A percentile compares a stretch with the other conserved stretches of the same genome.
Evolutionary conservation across 1,140 invertebrate species (phyloP).

Genomic region (Drosophila simulans): DNA sequence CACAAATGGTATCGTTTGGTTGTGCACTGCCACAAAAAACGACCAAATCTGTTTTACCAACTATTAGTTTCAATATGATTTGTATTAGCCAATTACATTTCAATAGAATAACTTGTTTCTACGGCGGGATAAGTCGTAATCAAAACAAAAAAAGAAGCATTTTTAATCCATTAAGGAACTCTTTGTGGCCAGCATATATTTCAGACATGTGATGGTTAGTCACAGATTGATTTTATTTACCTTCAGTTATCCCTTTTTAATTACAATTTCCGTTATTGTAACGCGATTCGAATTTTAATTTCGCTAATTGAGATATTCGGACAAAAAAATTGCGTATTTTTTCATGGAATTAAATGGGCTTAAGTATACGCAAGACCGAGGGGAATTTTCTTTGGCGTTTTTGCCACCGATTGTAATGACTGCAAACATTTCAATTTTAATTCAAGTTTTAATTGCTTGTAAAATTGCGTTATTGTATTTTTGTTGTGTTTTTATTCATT

Average conservation of each 20-base stretch:
- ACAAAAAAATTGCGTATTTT: neutral
- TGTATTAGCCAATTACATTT: neutral
- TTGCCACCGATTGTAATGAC: slow-evolving; percentile 13
- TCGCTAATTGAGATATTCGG: neutral
- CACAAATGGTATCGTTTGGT: slow-evolving; percentile 26
- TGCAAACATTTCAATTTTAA: slow-evolving; percentile 66
- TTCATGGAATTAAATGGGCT: neutral
- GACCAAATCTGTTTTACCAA: too few species aligned
- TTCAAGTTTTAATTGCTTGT: slow-evolving; percentile 79
- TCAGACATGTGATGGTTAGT: neutral
- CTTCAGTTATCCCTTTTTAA: neutral
- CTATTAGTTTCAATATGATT: neutral
- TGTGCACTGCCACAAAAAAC: neutral
- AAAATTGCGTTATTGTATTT: slow-evolving; percentile 58
- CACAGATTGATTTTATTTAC: neutral
- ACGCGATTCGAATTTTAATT: slow-evolving; percentile 3
- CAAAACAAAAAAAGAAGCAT: neutral
- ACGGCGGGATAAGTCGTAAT: too few species aligned
- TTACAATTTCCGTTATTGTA: neutral
- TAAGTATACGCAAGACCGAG: slow-evolving; percentile 7
- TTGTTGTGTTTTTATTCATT: neutral
- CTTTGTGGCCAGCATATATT: neutral
- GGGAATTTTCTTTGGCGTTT: neutral
- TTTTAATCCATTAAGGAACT: neutral
- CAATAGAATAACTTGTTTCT: too few species aligned